A percentile compares a stretch with the other conserved stretches of the same genome.
Evolutionary conservation across 2,797 vertebrate genomes (phyloP).

Genomic region (Parotocinclus haroldoi): DNA sequence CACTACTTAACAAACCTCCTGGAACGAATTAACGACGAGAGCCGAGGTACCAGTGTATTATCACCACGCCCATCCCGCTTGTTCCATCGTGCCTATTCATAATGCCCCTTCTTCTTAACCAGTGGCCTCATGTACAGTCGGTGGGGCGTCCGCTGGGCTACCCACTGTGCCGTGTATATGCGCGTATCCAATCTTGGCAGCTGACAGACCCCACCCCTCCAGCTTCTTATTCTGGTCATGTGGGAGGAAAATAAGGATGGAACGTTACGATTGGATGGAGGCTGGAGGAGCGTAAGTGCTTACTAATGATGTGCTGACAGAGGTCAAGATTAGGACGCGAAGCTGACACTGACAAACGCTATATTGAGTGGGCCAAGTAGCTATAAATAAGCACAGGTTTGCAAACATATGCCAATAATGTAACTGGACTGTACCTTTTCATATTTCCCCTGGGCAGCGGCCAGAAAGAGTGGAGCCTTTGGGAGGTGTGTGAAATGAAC

Average conservation of each 20-base stretch:
- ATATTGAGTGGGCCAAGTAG: constrained; percentile 65
- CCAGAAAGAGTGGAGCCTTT: constrained; percentile 7
- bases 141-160: no score
- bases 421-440: constrained; percentile 31
- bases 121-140: no score
- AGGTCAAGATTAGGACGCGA: constrained; percentile 59
- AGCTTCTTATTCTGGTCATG: constrained; percentile 30
- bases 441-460: constrained; percentile 11
- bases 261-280: constrained; percentile 11
- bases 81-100: no score
- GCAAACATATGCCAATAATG: constrained; percentile 43
- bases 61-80: no score
- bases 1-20: no score
- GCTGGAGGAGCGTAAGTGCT: constrained; percentile 42
- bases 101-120: no score
- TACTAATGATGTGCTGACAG: constrained; percentile 73
- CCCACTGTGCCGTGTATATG: constrained; percentile 28
- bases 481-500: constrained; percentile 25
- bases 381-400: constrained; percentile 65
- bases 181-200: constrained; percentile 35
- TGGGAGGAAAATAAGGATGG: constrained; percentile 30
- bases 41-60: no score
- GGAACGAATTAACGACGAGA: no score
- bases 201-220: constrained; percentile 37
- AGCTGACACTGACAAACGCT: constrained; percentile 68